These are phyloP conservation scores for Pterocles gutturalis DNA, from an alignment of 2,113 vertebrate genomes.

Conservation along the genomic window DNA sequence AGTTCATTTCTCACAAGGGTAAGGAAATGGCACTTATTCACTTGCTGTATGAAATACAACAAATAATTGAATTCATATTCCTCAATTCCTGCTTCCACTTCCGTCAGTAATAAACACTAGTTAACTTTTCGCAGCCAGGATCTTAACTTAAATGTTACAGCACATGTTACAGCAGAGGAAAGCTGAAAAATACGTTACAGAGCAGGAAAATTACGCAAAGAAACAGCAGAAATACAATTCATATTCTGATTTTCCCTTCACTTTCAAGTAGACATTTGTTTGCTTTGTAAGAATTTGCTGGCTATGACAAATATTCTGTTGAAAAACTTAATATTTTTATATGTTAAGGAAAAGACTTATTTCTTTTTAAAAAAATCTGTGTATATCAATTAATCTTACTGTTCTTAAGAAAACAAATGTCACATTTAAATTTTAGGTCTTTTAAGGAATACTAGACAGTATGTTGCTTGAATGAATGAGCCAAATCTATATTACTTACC, in stretches of 20 bases:
- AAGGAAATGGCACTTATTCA: background rate
- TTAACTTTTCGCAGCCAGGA: background rate
- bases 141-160: background rate
- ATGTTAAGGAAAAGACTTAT: background rate
- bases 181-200: background rate
- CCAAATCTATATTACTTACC: slow-evolving; percentile 31
- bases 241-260: background rate
- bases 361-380: background rate
- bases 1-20: background rate
- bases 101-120: background rate
- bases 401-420: background rate
- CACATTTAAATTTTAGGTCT: background rate
- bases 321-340: background rate
- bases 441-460: background rate
- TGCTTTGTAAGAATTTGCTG: background rate
- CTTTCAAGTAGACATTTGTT: background rate
- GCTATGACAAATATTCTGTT: background rate
- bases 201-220: background rate
- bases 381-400: background rate
- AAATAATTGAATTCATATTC: background rate
- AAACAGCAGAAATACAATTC: background rate
- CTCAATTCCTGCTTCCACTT: background rate
- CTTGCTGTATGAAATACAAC: background rate
- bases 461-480: background rate
- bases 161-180: background rate